Evolutionary conservation across 2,113 vertebrate genomes (phyloP), one percentile per base, ranked within the genome.

Genomic region (Daubentonia madagascariensis): DNA sequence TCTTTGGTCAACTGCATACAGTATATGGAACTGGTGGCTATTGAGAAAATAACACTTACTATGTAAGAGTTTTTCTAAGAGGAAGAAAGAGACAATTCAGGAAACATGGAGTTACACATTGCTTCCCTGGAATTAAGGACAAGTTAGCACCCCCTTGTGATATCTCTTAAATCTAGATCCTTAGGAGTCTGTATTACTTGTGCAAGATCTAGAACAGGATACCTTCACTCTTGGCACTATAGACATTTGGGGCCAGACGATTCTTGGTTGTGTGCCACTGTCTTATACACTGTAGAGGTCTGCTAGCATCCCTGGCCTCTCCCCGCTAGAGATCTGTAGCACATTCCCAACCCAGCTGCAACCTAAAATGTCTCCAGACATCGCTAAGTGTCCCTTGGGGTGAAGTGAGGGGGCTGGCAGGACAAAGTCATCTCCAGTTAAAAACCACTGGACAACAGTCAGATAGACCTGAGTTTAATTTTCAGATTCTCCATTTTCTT

Each of bases 361-460:
- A 63, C 54, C 43, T 35, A 67, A 86, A 54, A 48, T 40, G 11
- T 75, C 67, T 73, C 70, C 30, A 72, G 73, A 73, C 11, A 16
- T 40, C 37, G 4, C n/a, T 25, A 9, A n/a, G n/a, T 28, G 20
- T 84, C 7, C 40, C 61, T 43, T 13, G 6, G 28, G 35, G 25
- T 50, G 1, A 20, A 45, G 5, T 1, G 43, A 6, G 5, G 1
- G 63, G 43, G 14, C 0, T 3, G 30, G 8, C 2, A 30, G 30
- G 17, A 35, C 63, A 57, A 85, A 92, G 32, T n/a, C 48, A 45
- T 22, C 5, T 63, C 35, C 20, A 11, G 6, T 43, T 67, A 68
- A 73, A 93, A 70, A 72, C 2, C 50, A 65, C 87, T 57, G 59
- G 73, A 45, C 25, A 32, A 63, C 10, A 25, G 17, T 67, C 11